These are phyloP conservation scores for Geodia barretti DNA, from an alignment of 37 sponge, comb jelly and placozoan genomes.

Conservation along the genomic window DNA sequence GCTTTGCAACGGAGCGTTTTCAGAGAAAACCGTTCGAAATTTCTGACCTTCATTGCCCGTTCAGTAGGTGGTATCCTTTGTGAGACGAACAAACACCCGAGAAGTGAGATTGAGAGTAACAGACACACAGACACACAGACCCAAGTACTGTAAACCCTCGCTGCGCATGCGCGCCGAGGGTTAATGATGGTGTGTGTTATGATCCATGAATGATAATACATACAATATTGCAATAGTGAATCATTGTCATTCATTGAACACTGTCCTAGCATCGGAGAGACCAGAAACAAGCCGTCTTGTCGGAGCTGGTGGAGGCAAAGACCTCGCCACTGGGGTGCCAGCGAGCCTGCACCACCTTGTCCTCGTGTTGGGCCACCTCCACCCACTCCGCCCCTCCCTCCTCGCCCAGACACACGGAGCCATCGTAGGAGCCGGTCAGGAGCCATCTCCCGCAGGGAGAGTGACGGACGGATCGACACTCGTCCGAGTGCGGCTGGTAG, in stretches of 20 bases:
- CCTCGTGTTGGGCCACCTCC: constrained; percentile 50
- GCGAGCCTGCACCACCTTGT: constrained; percentile 86
- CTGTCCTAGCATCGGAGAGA: neutral
- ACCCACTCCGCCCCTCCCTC: constrained; percentile 21
- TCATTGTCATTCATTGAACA: neutral
- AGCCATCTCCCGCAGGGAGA: constrained; percentile 55
- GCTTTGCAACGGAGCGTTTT: too few relatives aligned
- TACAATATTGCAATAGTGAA: neutral
- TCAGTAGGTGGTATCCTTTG: too few relatives aligned
- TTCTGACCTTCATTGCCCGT: too few relatives aligned
- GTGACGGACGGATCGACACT: constrained; percentile 71
- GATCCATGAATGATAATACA: neutral
- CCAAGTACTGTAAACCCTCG: too few relatives aligned
- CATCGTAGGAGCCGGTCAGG: constrained; percentile 84
- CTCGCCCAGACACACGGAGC: constrained; percentile 42
- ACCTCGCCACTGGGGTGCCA: constrained; percentile 67
- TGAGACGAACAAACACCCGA: too few relatives aligned
- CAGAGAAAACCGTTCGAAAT: too few relatives aligned
- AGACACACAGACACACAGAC: too few relatives aligned
- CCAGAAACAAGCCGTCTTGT: constrained; percentile 79
- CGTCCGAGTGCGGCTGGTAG: constrained; percentile 43
- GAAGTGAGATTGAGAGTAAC: too few relatives aligned
- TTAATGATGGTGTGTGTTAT: too few relatives aligned
- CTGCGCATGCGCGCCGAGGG: too few relatives aligned
- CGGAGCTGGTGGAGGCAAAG: constrained; percentile 67